These are phyloP conservation scores for Cotesia congregata DNA, from an alignment of 2,888 invertebrate species.

Conservation along the genomic window DNA sequence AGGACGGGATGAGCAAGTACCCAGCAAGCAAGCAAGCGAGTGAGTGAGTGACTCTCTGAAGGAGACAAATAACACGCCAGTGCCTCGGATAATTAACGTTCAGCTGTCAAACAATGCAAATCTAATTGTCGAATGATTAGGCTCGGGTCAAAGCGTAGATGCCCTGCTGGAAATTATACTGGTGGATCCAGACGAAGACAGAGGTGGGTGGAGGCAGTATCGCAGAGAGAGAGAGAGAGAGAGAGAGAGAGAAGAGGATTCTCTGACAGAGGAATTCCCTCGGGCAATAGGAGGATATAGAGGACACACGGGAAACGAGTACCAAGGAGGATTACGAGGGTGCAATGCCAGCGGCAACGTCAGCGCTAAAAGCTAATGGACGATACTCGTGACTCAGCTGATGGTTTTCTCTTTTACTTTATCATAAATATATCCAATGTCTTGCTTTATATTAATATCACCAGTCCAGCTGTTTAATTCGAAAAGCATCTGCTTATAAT, in stretches of 20 bases:
- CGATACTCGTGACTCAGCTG: slow-evolving; percentile 29
- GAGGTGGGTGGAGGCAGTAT: slow-evolving; percentile 19
- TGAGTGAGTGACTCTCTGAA: not conserved
- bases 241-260: too few species aligned
- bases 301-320: slow-evolving; percentile 11
- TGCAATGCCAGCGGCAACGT: slow-evolving; percentile 45
- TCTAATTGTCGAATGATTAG: slow-evolving; percentile 40
- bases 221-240: not conserved
- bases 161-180: not conserved
- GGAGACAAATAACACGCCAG: not conserved
- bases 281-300: slow-evolving; percentile 2
- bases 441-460: not conserved
- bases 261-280: slow-evolving; percentile 17
- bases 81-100: slow-evolving; percentile 32
- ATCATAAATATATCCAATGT: not conserved
- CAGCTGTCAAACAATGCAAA: slow-evolving; percentile 37
- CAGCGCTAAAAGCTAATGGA: slow-evolving; percentile 61
- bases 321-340: slow-evolving; percentile 44
- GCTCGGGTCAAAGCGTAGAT: not conserved
- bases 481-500: not conserved
- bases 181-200: slow-evolving; percentile 25
- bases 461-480: not conserved
- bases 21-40: not conserved
- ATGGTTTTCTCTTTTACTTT: slow-evolving; percentile 13
- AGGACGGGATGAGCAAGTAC: not conserved